Evolutionary conservation across 2,797 vertebrate genomes (phyloP).

Genomic region (Falco berigora): DNA sequence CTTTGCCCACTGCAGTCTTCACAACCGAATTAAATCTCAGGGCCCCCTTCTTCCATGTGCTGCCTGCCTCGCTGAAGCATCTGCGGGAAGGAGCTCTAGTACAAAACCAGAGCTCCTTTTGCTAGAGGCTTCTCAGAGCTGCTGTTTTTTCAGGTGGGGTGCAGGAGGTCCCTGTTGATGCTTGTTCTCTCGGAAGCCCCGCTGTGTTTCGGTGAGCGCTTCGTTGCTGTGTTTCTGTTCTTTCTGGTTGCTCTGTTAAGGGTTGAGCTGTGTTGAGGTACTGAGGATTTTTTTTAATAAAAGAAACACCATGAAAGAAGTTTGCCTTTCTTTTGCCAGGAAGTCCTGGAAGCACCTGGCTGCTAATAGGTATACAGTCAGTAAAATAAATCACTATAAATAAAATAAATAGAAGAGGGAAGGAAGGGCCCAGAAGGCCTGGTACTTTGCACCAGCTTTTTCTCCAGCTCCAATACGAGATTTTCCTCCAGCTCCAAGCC

Average conservation of each 20-base stretch:
- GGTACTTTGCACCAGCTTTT: neutral
- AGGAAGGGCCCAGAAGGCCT: neutral
- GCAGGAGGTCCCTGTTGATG: rapidly evolving
- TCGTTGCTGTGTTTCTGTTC: neutral
- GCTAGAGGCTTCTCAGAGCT: neutral
- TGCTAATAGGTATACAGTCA: neutral
- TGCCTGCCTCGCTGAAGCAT: neutral
- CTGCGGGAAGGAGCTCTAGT: neutral
- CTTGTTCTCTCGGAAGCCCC: neutral
- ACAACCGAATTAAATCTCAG: neutral
- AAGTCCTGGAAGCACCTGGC: neutral
- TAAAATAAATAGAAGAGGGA: neutral
- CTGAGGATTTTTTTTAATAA: neutral
- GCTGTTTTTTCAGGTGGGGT: no score
- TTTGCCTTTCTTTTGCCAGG: neutral
- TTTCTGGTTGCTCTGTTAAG: neutral
- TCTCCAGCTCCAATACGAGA: neutral
- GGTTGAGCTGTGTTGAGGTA: neutral
- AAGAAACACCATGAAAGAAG: neutral
- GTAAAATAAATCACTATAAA: neutral
- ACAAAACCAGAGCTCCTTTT: no score
- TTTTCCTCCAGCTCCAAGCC: neutral
- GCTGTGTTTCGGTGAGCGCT: neutral
- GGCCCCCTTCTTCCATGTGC: no score
- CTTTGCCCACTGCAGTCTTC: neutral